These are phyloP conservation scores for Rosalia funebris DNA, from an alignment of 2,888 invertebrate genomes.

Conservation along the genomic window DNA sequence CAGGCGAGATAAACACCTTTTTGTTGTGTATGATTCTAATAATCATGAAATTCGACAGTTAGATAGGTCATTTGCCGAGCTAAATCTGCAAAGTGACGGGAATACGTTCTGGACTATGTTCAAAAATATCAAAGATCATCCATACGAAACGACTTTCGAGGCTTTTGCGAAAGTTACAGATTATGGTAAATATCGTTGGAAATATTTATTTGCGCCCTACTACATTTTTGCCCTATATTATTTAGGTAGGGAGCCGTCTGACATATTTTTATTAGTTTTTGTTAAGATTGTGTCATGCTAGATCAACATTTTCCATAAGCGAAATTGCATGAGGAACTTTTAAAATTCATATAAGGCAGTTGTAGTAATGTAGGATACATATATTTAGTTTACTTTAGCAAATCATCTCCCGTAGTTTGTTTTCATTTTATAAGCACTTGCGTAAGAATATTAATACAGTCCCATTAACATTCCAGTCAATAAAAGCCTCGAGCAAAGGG, in stretches of 20 bases:
- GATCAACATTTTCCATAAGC: too few relatives aligned
- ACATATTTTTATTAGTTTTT: background rate
- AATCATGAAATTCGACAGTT: constrained; percentile 75
- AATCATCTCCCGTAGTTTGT: too few relatives aligned
- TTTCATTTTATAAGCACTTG: too few relatives aligned
- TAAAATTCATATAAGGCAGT: too few relatives aligned
- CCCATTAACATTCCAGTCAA: constrained; percentile 70
- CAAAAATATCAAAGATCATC: constrained; percentile 72
- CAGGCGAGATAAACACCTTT: constrained; percentile 76
- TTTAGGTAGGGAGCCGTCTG: constrained; percentile 8
- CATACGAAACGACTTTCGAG: constrained; percentile 85
- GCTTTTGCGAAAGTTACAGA: constrained; percentile 89
- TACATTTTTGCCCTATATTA: background rate
- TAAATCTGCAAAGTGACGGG: constrained; percentile 82
- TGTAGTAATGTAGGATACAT: too few relatives aligned
- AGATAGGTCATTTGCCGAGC: constrained; percentile 86
- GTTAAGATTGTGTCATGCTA: background rate
- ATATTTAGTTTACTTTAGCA: too few relatives aligned
- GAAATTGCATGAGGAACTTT: too few relatives aligned
- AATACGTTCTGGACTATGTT: constrained; percentile 74
- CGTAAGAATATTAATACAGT: too few relatives aligned
- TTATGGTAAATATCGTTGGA: constrained; percentile 69
- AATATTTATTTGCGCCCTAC: constrained; percentile 9
- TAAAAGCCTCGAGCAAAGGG: constrained; percentile 71
- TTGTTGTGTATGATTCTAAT: constrained; percentile 76